Base-by-base conservation (phyloP, 2,113 vertebrate genomes). In the Hucho hucho region DNA sequence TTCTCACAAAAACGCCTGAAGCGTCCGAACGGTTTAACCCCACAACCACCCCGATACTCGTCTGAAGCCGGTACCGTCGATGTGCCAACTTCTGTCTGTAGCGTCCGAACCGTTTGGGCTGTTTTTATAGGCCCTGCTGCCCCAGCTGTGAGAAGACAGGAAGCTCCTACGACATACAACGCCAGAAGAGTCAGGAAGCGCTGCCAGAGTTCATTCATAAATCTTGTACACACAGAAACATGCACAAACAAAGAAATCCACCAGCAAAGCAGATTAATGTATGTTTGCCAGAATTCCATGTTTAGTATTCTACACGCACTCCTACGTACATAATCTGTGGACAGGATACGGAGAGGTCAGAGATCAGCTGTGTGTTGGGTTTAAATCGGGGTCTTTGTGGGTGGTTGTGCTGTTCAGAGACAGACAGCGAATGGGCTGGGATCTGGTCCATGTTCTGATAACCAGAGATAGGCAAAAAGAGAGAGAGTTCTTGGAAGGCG, bases 181-280 rank as follows among this genome's bases (percentile, higher is more conserved):
- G 4, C 70, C 47, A 81, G 28, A 32, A 59, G 4, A 87, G 84
- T 75, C 79, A 84, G 86, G 83, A 91, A 90, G 76, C 77, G 29
- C 72, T 82, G 80, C 83, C 82, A 85, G 12, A 53, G 28, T 80
- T 88, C 85, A 91, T 90, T 88, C 88, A 90, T 86, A 84, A 90
- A 84, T 87, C 85, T 80, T 74, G 22, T 3, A 18, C 26, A 68
- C 70, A 53, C 63, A 69, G 2, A 76, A 72, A 81, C 73, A 76
- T 59, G 63, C 69, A 29, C 49, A 73, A 56, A 24, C 72, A 73
- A 6, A 16, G 47, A 14, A 78, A 75, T 61, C 68, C 61, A 67
- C 2, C 37, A 64, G 78, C 64, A 24, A 2, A 71, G 77, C 67
- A 81, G 64, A 77, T 49, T 1, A 49, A 49, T 49, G 47, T 49